Evolutionary conservation across 2,797 vertebrate species (phyloP), one percentile per base, ranked within the genome.

Genomic region (Eptatretus atami): DNA sequence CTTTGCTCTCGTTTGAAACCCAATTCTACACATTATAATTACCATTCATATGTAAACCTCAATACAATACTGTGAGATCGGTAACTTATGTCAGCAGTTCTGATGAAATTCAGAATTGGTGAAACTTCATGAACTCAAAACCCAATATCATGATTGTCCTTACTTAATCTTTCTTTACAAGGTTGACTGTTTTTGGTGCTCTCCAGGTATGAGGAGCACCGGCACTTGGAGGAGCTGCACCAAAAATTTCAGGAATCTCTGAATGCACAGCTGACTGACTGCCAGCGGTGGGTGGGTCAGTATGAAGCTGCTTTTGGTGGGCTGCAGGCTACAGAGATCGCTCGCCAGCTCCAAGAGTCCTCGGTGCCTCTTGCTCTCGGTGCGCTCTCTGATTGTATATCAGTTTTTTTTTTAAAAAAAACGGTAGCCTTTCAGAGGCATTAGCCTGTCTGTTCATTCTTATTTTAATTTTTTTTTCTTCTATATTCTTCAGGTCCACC

Each of bases 271-370:
- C 74, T 95, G 68, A 78, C 82, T 5, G 92, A 98, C 70, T 79
- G 92, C 71, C 86, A 98, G 69, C 86, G 93, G 70, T 98, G 84
- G 85, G 83, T 92, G 68, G 82, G 84, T 2, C 92, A 98, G 71
- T 94, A 96, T 69, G 85, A 94, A 71, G 82, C 88, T 31, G 88
- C 88, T 0, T 95, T 96, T 69, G 78, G 67, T 70, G 93, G 83
- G 66, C 75, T 98, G 70, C 88, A 98, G 72, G 90, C 88, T 67
- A 84, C 87, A 0, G 86, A 96, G 70, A 81, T 98, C 55, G 90
- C 86, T 71, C 85, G 83, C 71, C 77, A 96, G 61, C 81, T 98
- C 70, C 86, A 96, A 73, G 92, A 98, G 74, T 94, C 95, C 15
- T 94, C 83, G 72, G 85, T 78, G 31, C 81, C 87, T 66, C 90